Base-by-base conservation (phyloP, 1,140 invertebrate genomes). In the Drosophila mayri region DNA sequence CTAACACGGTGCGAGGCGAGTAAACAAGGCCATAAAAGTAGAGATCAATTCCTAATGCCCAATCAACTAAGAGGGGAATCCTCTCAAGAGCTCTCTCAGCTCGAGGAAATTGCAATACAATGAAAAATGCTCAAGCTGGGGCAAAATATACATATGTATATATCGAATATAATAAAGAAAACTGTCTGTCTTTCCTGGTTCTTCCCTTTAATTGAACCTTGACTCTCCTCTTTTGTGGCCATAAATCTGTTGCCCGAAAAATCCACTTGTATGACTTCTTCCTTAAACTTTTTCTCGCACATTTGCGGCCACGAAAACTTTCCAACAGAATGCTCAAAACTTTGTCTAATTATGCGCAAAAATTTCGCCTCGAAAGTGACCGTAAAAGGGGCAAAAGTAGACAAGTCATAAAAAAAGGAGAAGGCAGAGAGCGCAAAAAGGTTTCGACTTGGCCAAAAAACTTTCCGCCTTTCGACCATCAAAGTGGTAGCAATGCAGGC, bases 261-360 rank as follows among this genome's bases (percentile, higher is more conserved):
- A 55, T 74, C 40, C 18, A 40, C 58, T 74, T 74, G 59, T 74
- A 41, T 75, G 58, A 54, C 58, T 74, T 54, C 37, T 41, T 28
- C 6, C 28, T 32, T 25, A 16, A 73, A 73, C 54, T 73, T 73
- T 72, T 72, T 60, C 70, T 79, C 40, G 75, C 85, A 84, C 84
- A 88, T 90, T 88, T 88, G 85, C 55, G 80, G 65, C 58, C 44
- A 46, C 57, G 25, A 72, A 88, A 88, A 90, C 38, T 90, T 88
- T 87, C 49, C 20, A 37, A 18, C 46, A 28, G 35, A 59, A 57
- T 76, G 59, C 80, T 57, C 46, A 64, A 78, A 88, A 88, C 85
- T 88, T 88, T 84, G 72, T 90, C 84, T 88, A 88, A 88, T 88
- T 88, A 88, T 90, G 84, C 84, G 80, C 77, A 88, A 90, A 88